A percentile compares a stretch with the other conserved stretches of the same genome.
Conservation (phyloP, 2,797 vertebrate genomes). For the Passerculus sandwichensis region DNA sequence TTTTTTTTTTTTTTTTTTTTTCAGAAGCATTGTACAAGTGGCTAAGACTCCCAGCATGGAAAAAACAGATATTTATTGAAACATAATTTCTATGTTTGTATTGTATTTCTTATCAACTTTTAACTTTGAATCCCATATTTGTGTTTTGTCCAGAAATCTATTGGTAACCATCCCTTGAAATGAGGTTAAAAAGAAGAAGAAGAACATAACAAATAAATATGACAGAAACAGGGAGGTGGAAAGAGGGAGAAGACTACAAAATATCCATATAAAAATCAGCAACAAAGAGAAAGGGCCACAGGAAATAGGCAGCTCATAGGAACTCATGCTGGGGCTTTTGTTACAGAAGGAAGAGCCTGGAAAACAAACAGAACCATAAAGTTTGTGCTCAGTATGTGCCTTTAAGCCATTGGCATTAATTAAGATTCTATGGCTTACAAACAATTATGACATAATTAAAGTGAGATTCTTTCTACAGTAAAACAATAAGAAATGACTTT, state of each 20-base stretch:
- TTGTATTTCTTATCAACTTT: background rate
- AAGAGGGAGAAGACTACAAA: background rate
- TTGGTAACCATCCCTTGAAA: background rate
- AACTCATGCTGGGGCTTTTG: constrained; percentile 31
- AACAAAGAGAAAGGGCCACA: background rate
- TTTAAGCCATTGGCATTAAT: constrained; percentile 81
- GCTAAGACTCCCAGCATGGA: background rate
- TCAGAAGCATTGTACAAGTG: background rate
- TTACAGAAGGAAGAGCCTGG: constrained; percentile 49
- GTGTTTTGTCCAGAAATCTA: background rate
- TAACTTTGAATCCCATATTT: background rate
- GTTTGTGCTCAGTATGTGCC: constrained; percentile 72
- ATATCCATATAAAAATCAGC: background rate
- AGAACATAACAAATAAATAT: background rate
- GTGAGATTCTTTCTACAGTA: constrained; percentile 81
- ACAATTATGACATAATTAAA: constrained; percentile 86
- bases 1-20: background rate
- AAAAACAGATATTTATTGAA: background rate
- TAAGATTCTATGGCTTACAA: constrained; percentile 83
- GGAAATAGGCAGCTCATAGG: background rate
- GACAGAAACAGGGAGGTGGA: background rate
- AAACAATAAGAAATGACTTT: constrained; percentile 83
- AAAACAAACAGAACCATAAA: constrained; percentile 75
- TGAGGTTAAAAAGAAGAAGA: background rate
- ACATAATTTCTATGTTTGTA: background rate